Evolutionary conservation across 1,140 invertebrate species (phyloP), one percentile per base, ranked within the genome.

Genomic region (Drosophila elegans): DNA sequence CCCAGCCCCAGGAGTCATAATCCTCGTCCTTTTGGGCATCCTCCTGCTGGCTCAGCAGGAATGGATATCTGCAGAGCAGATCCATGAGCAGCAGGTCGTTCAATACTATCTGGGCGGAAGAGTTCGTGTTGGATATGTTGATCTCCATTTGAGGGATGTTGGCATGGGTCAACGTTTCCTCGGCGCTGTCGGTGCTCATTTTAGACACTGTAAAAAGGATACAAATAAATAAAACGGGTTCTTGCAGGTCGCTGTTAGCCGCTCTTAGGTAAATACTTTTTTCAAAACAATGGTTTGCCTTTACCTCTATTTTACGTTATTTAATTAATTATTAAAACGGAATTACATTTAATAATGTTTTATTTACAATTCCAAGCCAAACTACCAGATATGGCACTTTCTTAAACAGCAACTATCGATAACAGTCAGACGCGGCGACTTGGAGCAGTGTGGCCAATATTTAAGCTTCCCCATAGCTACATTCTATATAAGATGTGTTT

Each of bases 1-100:
- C 39, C 90, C 90, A 91, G 2, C 74, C 90, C 90, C 90, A 91
- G 5, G 73, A 48, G 4, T 60, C 49, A 34, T 91, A 88, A 16
- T 90, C 90, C 11, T 29, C 10, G 49, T 90, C 80, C 4, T 54
- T n/a, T 0, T 74, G 49, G 1, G 56, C 25, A 0, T 34, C 27
- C 6, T 73, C 44, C 2, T 63, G 29, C 12, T 56, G 44, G 21
- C 60, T 77, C 7, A 76, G 53, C 0, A 91, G 45, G 34, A 85
- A 91, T 0, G 90, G 86, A 59, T 85, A 75, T 32, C 42, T 46
- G 46, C 77, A 39, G 9, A 91, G 52, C 1, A 91, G 29, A 25
- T 90, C 77, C 36, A 91, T 21, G 0, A 91, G 68, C 2, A 60
- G 53, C 16, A 84, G 48, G 52, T 91, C 90, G 34, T 91, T 91